Evolutionary conservation across 2,888 invertebrate species (phyloP), one percentile per base, ranked within the genome.

Genomic region (Drosophila neonasuta): DNA sequence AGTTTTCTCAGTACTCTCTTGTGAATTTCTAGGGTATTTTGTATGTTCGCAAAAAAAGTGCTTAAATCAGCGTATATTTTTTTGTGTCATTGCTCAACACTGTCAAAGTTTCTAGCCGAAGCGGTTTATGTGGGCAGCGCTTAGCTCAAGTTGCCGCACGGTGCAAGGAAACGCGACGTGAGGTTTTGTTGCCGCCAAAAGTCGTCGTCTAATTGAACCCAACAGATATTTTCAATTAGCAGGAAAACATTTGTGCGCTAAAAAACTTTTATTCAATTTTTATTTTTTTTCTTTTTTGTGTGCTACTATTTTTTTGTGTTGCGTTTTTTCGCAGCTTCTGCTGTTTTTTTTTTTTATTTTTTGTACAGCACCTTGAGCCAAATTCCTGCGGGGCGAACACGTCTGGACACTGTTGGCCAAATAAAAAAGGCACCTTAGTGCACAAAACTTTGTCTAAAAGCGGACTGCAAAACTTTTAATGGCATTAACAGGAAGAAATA

Each of bases 161-260:
- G 79, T 66, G 72, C 69, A 56, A 59, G 55, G 24, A 55, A 44
- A 41, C 41, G 29, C n/a, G 39, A 13, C 39, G 39, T 8, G 39
- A 41, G 13, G 36, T 36, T 24, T 24, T 36, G 36, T 56, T 44
- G 57, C 64, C 55, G 60, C 65, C 62, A 76, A 74, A 66, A 71
- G 72, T 74, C 79, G 71, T 64, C 77, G 78, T 83, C 89, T 90
- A 89, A 89, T 89, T 89, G 90, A 89, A 89, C 90, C 89, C 89
- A 86, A 89, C 90, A 89, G 88, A 90, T 89, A 89, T 89, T 89
- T 89, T 89, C 89, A 89, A 89, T 89, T 90, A 89, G 89, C 88
- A 88, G 86, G 81, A 88, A 88, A 89, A 88, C 88, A 89, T 87
- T 88, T 79, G 77, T 79, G 81, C 68, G 81, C 83, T 80, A 83